These are phyloP conservation scores for Xanthia togata DNA, from an alignment of 2,888 invertebrate genomes.

Conservation along the genomic window DNA sequence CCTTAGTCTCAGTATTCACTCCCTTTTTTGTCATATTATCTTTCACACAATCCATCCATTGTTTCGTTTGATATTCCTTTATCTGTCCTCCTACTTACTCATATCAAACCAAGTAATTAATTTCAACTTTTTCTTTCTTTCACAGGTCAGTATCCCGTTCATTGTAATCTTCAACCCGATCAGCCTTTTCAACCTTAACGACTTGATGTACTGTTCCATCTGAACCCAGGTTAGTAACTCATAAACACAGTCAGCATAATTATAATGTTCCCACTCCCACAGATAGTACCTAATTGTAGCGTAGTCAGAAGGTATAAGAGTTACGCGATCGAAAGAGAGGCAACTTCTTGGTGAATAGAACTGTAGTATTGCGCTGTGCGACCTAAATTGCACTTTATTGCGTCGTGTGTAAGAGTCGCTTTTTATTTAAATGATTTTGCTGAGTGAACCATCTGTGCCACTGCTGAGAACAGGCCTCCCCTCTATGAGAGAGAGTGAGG, in stretches of 20 bases:
- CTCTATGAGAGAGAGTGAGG: rapidly evolving
- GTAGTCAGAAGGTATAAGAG: too few species aligned
- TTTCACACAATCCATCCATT: neutral
- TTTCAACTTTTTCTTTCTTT: conserved; percentile 12
- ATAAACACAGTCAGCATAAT: neutral
- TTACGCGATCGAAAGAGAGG: too few species aligned
- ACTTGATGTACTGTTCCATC: neutral
- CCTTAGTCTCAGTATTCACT: neutral
- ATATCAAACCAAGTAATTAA: conserved; percentile 4
- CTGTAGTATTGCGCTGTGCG: too few species aligned
- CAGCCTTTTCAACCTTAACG: neutral
- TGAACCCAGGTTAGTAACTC: neutral
- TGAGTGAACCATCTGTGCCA: too few species aligned
- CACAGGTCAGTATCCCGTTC: conserved; percentile 33
- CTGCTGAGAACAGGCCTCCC: rapidly evolving
- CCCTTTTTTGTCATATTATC: neutral
- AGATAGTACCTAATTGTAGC: too few species aligned
- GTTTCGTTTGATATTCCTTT: neutral
- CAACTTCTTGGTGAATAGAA: too few species aligned
- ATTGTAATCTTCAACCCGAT: neutral
- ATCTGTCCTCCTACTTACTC: neutral
- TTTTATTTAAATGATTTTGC: too few species aligned
- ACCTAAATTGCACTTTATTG: too few species aligned
- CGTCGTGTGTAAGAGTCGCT: too few species aligned
- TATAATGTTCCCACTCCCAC: too few species aligned